These are phyloP conservation scores for Drosophila biarmipes DNA, from an alignment of 1,140 invertebrate genomes.

Conservation along the genomic window DNA sequence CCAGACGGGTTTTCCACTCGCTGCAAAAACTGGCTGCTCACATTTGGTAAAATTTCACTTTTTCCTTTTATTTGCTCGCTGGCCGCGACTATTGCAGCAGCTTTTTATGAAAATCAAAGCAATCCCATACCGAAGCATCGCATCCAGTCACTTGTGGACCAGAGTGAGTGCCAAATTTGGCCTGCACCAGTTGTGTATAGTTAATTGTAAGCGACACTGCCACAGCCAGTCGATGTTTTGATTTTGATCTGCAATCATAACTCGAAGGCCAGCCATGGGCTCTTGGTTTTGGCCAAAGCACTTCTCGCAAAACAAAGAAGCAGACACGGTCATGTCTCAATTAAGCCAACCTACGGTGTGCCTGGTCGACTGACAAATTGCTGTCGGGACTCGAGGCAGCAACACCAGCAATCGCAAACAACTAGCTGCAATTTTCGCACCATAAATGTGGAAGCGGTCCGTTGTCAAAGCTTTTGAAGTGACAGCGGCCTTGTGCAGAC, in stretches of 20 bases:
- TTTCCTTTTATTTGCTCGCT: conserved; percentile 60
- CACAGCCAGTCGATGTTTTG: conserved; percentile 13
- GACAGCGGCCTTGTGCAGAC: conserved; percentile 43
- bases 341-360: conserved; percentile 51
- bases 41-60: conserved; percentile 75
- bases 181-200: conserved; percentile 29
- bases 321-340: conserved; percentile 54
- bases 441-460: conserved; percentile 52
- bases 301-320: conserved; percentile 54
- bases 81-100: conserved; percentile 13
- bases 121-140: conserved; percentile 16
- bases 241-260: conserved; percentile 36
- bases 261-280: conserved; percentile 8
- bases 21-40: conserved; percentile 45
- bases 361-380: conserved; percentile 44
- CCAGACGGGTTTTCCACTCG: conserved; percentile 51
- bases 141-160: conserved; percentile 16
- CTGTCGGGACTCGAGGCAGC: conserved; percentile 15
- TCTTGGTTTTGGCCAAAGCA: conserved; percentile 46
- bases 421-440: conserved; percentile 52
- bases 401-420: conserved; percentile 19
- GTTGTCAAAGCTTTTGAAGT: conserved; percentile 41
- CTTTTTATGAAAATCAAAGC: conserved; percentile 47
- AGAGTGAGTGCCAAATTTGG: conserved; percentile 42
- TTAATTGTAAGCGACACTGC: conserved; percentile 55